These are phyloP conservation scores for Polyodon spathula DNA, from an alignment of 2,113 vertebrate genomes.

Conservation along the genomic window DNA sequence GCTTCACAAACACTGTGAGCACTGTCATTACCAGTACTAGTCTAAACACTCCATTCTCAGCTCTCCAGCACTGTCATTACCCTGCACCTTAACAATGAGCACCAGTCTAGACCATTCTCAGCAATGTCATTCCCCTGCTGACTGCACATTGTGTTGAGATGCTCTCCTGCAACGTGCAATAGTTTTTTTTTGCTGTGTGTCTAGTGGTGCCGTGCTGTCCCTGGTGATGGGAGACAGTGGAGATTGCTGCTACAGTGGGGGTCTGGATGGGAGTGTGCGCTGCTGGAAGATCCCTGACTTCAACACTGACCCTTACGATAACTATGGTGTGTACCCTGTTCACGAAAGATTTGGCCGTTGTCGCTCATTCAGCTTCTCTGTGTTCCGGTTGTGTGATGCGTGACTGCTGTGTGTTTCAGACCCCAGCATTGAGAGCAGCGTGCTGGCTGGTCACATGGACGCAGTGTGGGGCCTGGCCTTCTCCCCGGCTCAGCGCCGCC, in stretches of 20 bases:
- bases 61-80: too few species aligned
- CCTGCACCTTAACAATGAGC: too few species aligned
- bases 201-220: conserved; percentile 72
- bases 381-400: too few species aligned
- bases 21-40: too few species aligned
- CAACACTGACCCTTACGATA: conserved; percentile 79
- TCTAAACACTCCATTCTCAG: too few species aligned
- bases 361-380: too few species aligned
- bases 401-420: conserved; percentile 43
- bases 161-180: neutral
- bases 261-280: conserved; percentile 64
- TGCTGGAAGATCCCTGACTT: conserved; percentile 83
- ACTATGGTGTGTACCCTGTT: conserved; percentile 60
- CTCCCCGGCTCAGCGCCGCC: conserved; percentile 55
- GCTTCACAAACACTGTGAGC: too few species aligned
- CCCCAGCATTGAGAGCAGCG: conserved; percentile 65
- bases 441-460: conserved; percentile 71
- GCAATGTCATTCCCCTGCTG: too few species aligned
- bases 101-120: too few species aligned
- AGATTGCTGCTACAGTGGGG: conserved; percentile 71
- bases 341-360: too few species aligned
- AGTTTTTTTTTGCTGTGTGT: conserved; percentile 9
- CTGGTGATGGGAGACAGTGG: conserved; percentile 68
- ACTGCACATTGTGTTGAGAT: neutral
- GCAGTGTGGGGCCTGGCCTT: conserved; percentile 75